Evolutionary conservation across 35 echinoderm and acorn worm genomes (phyloP).

Genomic region (Diadema setosum): DNA sequence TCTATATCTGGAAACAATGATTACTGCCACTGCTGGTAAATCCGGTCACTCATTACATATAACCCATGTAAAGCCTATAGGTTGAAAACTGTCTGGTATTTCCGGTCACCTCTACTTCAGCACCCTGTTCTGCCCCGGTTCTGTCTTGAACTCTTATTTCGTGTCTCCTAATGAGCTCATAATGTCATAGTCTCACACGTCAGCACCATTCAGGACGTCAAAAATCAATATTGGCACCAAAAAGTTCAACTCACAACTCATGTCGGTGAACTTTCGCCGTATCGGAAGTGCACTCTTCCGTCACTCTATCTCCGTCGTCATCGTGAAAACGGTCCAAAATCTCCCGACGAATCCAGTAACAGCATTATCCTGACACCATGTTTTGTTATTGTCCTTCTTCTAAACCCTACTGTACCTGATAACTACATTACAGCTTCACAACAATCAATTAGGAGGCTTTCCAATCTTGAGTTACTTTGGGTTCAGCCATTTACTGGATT

Average conservation of each 20-base stretch:
- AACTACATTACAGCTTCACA: not conserved
- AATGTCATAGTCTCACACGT: not conserved
- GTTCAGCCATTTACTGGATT: too few species aligned
- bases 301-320: not conserved
- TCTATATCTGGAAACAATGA: not conserved
- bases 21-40: not conserved
- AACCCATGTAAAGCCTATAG: not conserved
- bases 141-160: not conserved
- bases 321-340: not conserved
- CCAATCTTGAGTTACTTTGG: not conserved
- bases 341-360: not conserved
- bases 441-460: not conserved
- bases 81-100: not conserved
- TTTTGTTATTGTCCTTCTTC: too few species aligned
- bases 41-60: not conserved
- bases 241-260: not conserved
- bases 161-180: not conserved
- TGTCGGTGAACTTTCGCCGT: not conserved
- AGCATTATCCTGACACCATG: too few species aligned
- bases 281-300: not conserved
- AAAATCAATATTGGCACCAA: not conserved
- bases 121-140: not conserved
- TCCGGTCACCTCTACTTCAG: not conserved
- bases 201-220: not conserved
- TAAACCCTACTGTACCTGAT: too few species aligned